phyloP scores from a whole-genome alignment of 2,888 invertebrate species.

The Galeopsomyia nigrocyanea region DNA sequence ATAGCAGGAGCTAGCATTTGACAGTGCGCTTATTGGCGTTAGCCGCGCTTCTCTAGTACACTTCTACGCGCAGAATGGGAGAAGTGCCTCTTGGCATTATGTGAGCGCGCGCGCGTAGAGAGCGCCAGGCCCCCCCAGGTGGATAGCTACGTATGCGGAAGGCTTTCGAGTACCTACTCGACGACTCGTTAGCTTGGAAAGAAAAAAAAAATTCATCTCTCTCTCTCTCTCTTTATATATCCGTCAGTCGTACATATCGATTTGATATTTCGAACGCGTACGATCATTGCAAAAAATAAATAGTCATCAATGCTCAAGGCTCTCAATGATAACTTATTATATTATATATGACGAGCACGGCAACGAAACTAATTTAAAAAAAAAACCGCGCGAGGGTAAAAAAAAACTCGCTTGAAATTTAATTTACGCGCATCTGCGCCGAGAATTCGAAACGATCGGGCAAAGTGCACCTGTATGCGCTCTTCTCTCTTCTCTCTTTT shows the following conservation, averaged over 20 bases:
- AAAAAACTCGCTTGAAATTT: conserved; percentile 8
- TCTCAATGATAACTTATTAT: no score
- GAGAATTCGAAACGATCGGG: background rate
- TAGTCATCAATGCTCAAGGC: no score
- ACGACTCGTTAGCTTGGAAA: conserved; percentile 62
- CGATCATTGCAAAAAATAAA: no score
- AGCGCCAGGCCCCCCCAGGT: conserved; percentile 43
- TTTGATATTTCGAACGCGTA: background rate
- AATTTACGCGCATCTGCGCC: conserved; percentile 2
- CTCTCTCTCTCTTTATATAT: conserved; percentile 26
- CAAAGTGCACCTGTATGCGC: background rate
- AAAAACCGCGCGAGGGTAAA: background rate
- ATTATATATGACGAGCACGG: no score
- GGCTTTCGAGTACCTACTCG: conserved; percentile 54
- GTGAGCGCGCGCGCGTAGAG: conserved; percentile 55
- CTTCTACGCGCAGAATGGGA: conserved; percentile 51
- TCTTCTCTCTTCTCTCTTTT: background rate
- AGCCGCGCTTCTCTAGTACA: conserved; percentile 55
- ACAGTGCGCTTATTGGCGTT: conserved; percentile 47
- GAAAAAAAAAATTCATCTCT: conserved; percentile 46
- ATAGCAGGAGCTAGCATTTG: conserved; percentile 9
- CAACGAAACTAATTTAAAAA: background rate
- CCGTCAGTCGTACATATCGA: background rate
- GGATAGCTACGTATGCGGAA: background rate
- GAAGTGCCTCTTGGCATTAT: conserved; percentile 59